phyloP scores from a whole-genome alignment of 2,113 vertebrate species.

The Entelurus aequoreus region DNA sequence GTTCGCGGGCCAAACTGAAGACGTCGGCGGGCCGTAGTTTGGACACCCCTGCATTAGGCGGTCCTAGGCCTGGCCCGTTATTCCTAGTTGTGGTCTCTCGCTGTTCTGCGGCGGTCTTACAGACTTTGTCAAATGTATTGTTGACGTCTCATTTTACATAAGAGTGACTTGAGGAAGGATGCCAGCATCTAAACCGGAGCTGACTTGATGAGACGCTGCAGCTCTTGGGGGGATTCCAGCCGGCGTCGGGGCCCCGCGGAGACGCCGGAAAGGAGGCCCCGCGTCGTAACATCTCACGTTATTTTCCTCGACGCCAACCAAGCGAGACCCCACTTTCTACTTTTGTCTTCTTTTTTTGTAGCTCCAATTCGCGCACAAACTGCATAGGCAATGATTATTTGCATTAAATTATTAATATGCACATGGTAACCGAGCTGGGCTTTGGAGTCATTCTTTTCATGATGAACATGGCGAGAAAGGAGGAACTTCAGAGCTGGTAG shows the following conservation, averaged over 20 bases:
- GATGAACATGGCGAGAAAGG: constrained; percentile 64
- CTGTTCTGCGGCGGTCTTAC: background rate
- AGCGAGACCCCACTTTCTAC: constrained; percentile 63
- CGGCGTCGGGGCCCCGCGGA: constrained; percentile 57
- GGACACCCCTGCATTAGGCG: no score
- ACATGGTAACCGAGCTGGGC: constrained; percentile 66
- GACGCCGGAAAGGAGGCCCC: constrained; percentile 54
- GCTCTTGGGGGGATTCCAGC: constrained; percentile 61
- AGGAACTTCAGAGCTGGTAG: constrained; percentile 70
- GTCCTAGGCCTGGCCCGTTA: no score
- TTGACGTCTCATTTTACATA: constrained; percentile 51
- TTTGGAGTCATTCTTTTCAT: constrained; percentile 73
- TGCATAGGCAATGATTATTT: constrained; percentile 73
- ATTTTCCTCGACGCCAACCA: constrained; percentile 61
- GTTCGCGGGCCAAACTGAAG: no score
- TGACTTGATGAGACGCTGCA: constrained; percentile 49
- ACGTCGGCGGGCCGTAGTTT: no score
- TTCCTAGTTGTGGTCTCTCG: no score
- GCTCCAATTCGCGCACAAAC: constrained; percentile 68
- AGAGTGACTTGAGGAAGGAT: constrained; percentile 38
- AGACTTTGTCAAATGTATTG: constrained; percentile 58
- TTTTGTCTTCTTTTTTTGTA: constrained; percentile 63
- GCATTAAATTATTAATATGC: constrained; percentile 73
- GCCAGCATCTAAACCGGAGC: constrained; percentile 58
- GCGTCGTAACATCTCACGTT: constrained; percentile 66